Conservation (phyloP, 2,113 vertebrate species). For the Asarcornis scutulata region DNA sequence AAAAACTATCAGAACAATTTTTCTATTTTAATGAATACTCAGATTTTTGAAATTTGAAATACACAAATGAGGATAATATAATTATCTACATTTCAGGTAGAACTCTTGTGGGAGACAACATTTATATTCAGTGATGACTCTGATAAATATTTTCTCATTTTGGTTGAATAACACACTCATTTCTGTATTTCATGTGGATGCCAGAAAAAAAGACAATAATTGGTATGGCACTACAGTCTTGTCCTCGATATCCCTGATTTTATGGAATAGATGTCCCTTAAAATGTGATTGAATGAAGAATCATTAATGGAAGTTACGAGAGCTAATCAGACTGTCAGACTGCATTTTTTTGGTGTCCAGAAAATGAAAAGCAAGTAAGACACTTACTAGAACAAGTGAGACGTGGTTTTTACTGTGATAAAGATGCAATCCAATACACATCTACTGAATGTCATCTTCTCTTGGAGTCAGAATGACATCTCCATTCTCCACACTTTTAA, state of each 20-base stretch:
- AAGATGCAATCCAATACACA: slow-evolving; percentile 57
- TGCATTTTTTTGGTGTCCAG: slow-evolving; percentile 37
- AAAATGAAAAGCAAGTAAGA: slow-evolving; percentile 54
- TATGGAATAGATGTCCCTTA: slow-evolving; percentile 16
- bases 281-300: slow-evolving; percentile 40
- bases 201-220: slow-evolving; percentile 19
- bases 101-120: slow-evolving; percentile 1
- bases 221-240: background rate
- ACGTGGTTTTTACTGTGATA: slow-evolving; percentile 56
- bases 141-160: slow-evolving; percentile 55
- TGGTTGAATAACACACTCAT: background rate
- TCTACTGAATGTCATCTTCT: slow-evolving; percentile 64
- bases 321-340: slow-evolving; percentile 59
- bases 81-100: slow-evolving; percentile 35
- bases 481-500: slow-evolving; percentile 71
- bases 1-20: background rate
- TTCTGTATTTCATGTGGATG: slow-evolving; percentile 18
- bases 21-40: background rate
- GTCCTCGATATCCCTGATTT: background rate
- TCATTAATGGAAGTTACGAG: slow-evolving; percentile 46
- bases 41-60: slow-evolving; percentile 33
- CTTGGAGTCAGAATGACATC: slow-evolving; percentile 66
- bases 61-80: slow-evolving; percentile 44
- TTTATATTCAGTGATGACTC: slow-evolving; percentile 9
- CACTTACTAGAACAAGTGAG: slow-evolving; percentile 53